These are phyloP conservation scores for Actinernus sp. DNA, from an alignment of 92 coral and sea anemone genomes.

Conservation along the genomic window DNA sequence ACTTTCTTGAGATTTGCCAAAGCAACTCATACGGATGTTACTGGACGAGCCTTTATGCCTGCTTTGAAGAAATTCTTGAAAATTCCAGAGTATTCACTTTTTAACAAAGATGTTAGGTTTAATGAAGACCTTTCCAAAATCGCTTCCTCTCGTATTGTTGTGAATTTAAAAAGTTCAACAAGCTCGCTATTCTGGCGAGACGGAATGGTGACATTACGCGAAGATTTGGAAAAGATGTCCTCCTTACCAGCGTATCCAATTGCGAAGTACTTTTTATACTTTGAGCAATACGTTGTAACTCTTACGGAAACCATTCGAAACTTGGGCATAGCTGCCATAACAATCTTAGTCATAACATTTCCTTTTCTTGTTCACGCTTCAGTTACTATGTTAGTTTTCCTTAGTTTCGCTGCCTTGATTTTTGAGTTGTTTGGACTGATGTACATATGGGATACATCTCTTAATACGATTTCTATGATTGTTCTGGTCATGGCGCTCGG, in stretches of 20 bases:
- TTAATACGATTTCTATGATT: constrained; percentile 64
- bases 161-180: constrained; percentile 43
- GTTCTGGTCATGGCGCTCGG: constrained; percentile 61
- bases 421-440: constrained; percentile 73
- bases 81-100: constrained; percentile 10
- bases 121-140: constrained; percentile 34
- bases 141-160: constrained; percentile 65
- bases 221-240: constrained; percentile 53
- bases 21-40: neutral
- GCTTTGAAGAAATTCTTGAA: constrained; percentile 30
- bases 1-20: constrained; percentile 23
- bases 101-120: constrained; percentile 45
- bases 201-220: constrained; percentile 71
- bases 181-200: constrained; percentile 55
- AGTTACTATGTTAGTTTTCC: constrained; percentile 42
- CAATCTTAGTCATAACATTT: constrained; percentile 60
- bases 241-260: constrained; percentile 43
- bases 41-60: constrained; percentile 28
- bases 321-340: constrained; percentile 56
- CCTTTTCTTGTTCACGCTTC: constrained; percentile 54
- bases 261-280: constrained; percentile 48
- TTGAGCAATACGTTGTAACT: constrained; percentile 69
- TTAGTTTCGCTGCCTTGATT: constrained; percentile 59
- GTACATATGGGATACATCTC: constrained; percentile 69
- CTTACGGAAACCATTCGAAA: constrained; percentile 59